Percentiles rank a stretch among this genome's conserved stretches.
phyloP scores from a whole-genome alignment of 1,140 invertebrate species.

The Mercenaria mercenaria region DNA sequence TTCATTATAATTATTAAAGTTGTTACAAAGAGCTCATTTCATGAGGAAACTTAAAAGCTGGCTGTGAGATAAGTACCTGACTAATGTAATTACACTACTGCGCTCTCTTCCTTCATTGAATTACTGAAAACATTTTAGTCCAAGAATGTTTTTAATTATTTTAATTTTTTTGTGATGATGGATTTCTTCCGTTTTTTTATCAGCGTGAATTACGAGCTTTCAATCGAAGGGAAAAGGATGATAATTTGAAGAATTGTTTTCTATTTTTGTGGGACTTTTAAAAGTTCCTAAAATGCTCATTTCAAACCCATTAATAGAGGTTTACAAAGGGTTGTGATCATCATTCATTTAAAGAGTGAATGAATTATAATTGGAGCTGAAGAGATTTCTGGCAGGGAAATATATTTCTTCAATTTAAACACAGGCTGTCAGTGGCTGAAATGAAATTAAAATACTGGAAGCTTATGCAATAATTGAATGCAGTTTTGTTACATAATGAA shows the following conservation, averaged over 20 bases:
- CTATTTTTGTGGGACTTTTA: not conserved
- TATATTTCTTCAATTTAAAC: not conserved
- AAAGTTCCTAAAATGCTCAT: not conserved
- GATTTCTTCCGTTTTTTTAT: not conserved
- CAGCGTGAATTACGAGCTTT: not conserved
- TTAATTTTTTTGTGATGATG: not conserved
- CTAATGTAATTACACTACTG: not conserved
- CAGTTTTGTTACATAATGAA: too few relatives aligned
- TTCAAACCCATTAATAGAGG: not conserved
- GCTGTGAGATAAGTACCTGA: not conserved
- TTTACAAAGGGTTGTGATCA: not conserved
- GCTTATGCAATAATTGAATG: too few relatives aligned
- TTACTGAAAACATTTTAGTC: not conserved
- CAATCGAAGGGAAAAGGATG: not conserved
- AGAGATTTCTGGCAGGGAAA: not conserved
- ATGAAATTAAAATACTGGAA: too few relatives aligned
- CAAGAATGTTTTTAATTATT: not conserved
- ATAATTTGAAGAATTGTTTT: not conserved
- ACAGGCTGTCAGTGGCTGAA: not conserved
- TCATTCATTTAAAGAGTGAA: conserved; percentile 18
- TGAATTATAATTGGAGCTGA: not conserved
- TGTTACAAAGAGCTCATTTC: not conserved
- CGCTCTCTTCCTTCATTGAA: not conserved
- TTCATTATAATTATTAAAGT: not conserved
- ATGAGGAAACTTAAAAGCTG: not conserved